Conservation (phyloP, 2,888 invertebrate genomes). For the Drosophila tripunctata region DNA sequence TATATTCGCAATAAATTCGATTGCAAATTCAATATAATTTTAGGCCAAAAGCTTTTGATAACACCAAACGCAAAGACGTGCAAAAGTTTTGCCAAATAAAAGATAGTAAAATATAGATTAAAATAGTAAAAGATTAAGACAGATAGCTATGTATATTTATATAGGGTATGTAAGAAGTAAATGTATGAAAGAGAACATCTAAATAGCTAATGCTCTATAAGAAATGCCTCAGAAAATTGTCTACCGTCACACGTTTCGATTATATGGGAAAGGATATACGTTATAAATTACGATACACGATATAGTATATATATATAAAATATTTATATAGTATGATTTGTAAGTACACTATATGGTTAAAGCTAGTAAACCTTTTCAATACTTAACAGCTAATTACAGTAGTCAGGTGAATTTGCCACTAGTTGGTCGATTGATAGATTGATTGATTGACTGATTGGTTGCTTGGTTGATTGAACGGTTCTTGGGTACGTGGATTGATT, state of each 20-base stretch:
- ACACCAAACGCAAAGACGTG: conserved; percentile 45
- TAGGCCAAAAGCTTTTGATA: conserved; percentile 24
- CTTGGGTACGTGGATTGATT: conserved; percentile 20
- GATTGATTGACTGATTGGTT: conserved; percentile 27
- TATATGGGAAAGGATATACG: conserved; percentile 27
- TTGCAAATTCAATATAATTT: conserved; percentile 1
- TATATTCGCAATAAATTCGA: conserved; percentile 9
- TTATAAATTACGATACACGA: conserved; percentile 53
- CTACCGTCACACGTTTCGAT: conserved; percentile 45
- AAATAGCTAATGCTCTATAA: conserved; percentile 51
- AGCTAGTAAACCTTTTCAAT: conserved; percentile 67
- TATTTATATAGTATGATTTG: conserved; percentile 23
- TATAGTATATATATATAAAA: conserved; percentile 41
- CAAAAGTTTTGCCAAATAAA: conserved; percentile 43
- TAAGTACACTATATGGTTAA: conserved; percentile 71
- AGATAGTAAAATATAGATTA: conserved; percentile 25
- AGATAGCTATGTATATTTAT: conserved; percentile 16
- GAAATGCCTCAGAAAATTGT: conserved; percentile 44
- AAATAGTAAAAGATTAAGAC: conserved; percentile 11
- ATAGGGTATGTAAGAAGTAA: conserved; percentile 29
- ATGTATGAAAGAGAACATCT: conserved; percentile 24
- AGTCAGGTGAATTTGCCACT: conserved; percentile 59
- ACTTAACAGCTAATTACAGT: conserved; percentile 75
- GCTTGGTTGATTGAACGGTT: conserved; percentile 24
- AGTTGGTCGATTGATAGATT: conserved; percentile 50